Conservation (phyloP, 2,113 vertebrate species). For the Puntigrus tetrazona region DNA sequence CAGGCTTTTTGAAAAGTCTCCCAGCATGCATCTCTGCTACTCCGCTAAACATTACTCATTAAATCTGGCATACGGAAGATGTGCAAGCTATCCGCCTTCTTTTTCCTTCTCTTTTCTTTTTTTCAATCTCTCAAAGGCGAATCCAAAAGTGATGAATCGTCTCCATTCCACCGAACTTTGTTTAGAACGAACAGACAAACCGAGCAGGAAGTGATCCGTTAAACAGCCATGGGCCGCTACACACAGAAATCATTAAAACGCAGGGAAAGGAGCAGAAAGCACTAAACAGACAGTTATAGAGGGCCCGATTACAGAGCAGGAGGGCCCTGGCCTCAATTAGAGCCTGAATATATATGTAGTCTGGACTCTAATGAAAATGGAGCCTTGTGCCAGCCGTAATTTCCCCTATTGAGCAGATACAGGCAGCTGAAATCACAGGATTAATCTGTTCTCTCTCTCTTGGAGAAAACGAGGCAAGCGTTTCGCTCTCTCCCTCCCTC, state of each 20-base stretch:
- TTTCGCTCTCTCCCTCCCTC: slow-evolving; percentile 9
- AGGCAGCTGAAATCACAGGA: slow-evolving; percentile 47
- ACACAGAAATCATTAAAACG: slow-evolving; percentile 52
- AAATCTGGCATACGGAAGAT: slow-evolving; percentile 13
- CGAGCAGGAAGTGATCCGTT: slow-evolving; percentile 60
- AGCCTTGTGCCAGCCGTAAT: slow-evolving; percentile 56
- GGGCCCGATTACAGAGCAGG: slow-evolving; percentile 72
- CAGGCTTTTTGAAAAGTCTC: slow-evolving; percentile 17
- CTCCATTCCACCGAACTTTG: slow-evolving; percentile 56
- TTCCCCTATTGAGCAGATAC: slow-evolving; percentile 46
- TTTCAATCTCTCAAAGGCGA: not conserved
- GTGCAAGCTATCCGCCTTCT: slow-evolving; percentile 3
- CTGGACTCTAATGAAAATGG: slow-evolving; percentile 73
- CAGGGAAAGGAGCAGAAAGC: slow-evolving; percentile 67
- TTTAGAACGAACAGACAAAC: slow-evolving; percentile 62
- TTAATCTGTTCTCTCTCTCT: slow-evolving; percentile 44
- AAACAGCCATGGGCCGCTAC: slow-evolving; percentile 54
- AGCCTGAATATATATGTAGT: slow-evolving; percentile 72
- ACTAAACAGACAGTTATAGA: slow-evolving; percentile 75
- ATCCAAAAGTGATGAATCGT: slow-evolving; percentile 54
- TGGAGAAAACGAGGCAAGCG: not conserved
- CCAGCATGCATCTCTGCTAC: slow-evolving; percentile 25
- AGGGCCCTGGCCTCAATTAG: slow-evolving; percentile 75
- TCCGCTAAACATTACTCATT: slow-evolving; percentile 42
- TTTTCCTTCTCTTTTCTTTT: not conserved